Evolutionary conservation across 2,888 invertebrate species (phyloP), one percentile per base, ranked within the genome.

Genomic region (Eupithecia pulchellata): DNA sequence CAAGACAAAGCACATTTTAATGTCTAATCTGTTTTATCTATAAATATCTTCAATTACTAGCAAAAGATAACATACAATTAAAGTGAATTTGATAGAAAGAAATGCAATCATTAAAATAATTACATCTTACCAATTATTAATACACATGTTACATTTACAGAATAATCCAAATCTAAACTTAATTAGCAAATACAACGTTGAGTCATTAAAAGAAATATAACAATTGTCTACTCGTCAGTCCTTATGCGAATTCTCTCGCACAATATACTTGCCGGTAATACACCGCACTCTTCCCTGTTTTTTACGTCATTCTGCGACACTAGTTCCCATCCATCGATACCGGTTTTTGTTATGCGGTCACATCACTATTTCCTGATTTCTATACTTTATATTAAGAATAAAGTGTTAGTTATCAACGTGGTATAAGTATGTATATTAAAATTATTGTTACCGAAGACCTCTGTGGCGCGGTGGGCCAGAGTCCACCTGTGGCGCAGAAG

Each of bases 321-420:
- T 81, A 79, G 82, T 87, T 89, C 86, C 80, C 86, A 85, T 78
- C 71, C 79, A 81, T 83, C 82, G 81, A 84, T 78, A 79, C 75
- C 63, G 66, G 76, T 81, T 83, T 82, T 85, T 84, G 73, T 70
- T 36, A 68, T 39, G 62, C 66, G 71, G 66, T 80, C 78, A 79
- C 82, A 75, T 64, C 81, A 83, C 79, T 82, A 76, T 74, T 85
- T 86, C 86, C 85, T 77, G 77, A 75, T 79, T 80, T 77, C 68
- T 73, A 71, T 73, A 73, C 73, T 73, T 73, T 62, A 73, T 61
- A 72, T 68, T 75, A 71, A 68, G 13, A 58, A 34, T 20, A 6
- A 8, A 2, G 1, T 29, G 30, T 30, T 27, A 8, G 6, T 58
- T 1, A 8, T n/a, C n/a, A n/a, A n/a, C n/a, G 27, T 57, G 14